A percentile compares a stretch with the other conserved stretches of the same genome.
phyloP scores from a whole-genome alignment of 2,888 invertebrate genomes.

The Noctua comes region DNA sequence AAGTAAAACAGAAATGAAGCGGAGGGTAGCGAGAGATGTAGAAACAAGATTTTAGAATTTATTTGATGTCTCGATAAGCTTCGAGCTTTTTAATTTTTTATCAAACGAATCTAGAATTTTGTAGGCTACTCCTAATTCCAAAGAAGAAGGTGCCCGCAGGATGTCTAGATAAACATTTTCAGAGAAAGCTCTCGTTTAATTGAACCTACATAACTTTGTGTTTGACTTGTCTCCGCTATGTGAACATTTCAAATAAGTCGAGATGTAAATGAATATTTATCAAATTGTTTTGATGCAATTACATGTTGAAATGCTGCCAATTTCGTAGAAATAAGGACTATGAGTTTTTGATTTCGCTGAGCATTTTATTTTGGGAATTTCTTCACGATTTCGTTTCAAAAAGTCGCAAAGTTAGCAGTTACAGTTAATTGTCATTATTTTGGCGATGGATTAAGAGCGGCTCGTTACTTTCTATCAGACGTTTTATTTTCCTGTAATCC shows the following conservation, averaged over 20 bases:
- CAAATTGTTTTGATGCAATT: conserved; percentile 54
- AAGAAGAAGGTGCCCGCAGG: background rate
- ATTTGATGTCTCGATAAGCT: background rate
- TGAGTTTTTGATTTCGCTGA: conserved; percentile 25
- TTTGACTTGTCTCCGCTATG: conserved; percentile 51
- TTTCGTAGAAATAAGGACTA: conserved; percentile 27
- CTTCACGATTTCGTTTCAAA: conserved; percentile 34
- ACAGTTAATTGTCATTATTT: conserved; percentile 54
- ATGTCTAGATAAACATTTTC: conserved; percentile 23
- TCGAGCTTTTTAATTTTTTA: background rate
- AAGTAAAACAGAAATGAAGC: conserved; percentile 12
- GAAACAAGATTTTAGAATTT: background rate
- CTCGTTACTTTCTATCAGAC: conserved; percentile 6
- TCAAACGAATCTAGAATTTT: background rate
- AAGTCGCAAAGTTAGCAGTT: conserved; percentile 32
- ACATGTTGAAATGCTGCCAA: conserved; percentile 34
- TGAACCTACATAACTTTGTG: conserved; percentile 38
- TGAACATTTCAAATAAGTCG: conserved; percentile 56
- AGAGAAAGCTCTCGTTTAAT: conserved; percentile 34
- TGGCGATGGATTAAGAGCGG: conserved; percentile 9
- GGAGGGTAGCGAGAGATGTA: background rate
- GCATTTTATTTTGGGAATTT: conserved; percentile 23
- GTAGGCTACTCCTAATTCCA: background rate
- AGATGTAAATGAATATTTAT: conserved; percentile 61
- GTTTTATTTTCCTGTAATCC: conserved; percentile 3